Evolutionary conservation across 2,888 invertebrate genomes (phyloP).

Genomic region (Pristionchus exspectatus): DNA sequence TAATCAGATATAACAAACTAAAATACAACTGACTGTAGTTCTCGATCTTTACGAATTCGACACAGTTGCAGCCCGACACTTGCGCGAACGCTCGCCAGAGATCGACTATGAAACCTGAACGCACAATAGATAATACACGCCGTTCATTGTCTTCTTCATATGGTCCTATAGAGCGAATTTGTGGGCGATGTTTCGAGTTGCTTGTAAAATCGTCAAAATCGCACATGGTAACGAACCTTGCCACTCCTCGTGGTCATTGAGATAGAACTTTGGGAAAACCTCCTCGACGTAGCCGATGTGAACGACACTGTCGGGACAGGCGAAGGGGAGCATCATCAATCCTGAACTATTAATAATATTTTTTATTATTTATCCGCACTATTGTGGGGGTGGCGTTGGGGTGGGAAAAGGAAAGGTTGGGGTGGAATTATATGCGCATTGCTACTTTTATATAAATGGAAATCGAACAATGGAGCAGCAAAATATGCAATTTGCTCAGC

Average conservation of each 20-base stretch:
- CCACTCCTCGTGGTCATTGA: constrained; percentile 7
- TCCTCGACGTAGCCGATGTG: neutral
- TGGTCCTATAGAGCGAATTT: too few species aligned
- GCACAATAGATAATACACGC: neutral
- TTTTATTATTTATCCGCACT: too few species aligned
- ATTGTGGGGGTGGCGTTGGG: too few species aligned
- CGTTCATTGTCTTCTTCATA: too few species aligned
- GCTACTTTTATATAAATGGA: too few species aligned
- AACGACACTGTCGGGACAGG: neutral
- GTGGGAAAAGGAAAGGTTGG: too few species aligned
- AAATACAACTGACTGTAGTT: neutral
- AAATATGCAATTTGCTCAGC: neutral
- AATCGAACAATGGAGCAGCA: too few species aligned
- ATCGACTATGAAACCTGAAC: constrained; percentile 2
- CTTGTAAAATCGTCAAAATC: neutral
- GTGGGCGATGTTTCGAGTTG: too few species aligned
- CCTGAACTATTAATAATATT: too few species aligned
- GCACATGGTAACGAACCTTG: neutral
- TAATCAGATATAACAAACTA: neutral
- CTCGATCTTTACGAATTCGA: constrained; percentile 5
- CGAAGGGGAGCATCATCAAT: neutral
- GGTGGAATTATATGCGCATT: too few species aligned
- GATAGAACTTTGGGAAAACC: neutral
- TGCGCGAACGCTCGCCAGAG: neutral
- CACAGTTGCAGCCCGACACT: neutral